phyloP scores from a whole-genome alignment of 2,888 invertebrate genomes.

The Criorhina ranunculi region DNA sequence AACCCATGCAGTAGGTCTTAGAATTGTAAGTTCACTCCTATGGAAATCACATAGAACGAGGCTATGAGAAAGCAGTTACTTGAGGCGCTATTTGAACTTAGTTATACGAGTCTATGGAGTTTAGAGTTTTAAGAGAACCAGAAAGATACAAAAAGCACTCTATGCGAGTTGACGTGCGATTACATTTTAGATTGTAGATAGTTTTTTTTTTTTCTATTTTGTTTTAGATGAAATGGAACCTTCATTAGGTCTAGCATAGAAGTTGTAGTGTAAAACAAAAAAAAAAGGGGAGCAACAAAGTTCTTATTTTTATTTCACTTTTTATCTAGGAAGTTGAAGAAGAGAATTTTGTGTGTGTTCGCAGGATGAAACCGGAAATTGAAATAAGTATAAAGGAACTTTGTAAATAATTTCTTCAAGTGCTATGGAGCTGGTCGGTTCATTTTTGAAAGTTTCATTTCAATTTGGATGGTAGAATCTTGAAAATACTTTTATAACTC shows the following conservation, averaged over 20 bases:
- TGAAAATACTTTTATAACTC: too few species aligned
- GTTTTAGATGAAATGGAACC: conserved; percentile 25
- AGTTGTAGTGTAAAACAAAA: conserved; percentile 24
- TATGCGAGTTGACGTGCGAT: conserved; percentile 34
- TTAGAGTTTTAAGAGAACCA: conserved; percentile 2
- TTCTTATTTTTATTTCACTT: neutral
- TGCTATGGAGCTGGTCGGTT: too few species aligned
- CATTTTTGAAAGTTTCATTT: too few species aligned
- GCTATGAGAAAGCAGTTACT: too few species aligned
- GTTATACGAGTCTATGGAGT: conserved; percentile 2
- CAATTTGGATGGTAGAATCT: too few species aligned
- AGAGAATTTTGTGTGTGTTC: neutral
- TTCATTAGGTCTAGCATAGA: conserved; percentile 25
- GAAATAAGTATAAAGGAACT: neutral
- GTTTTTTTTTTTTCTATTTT: neutral
- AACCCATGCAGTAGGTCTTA: conserved; percentile 4
- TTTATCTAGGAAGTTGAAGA: neutral
- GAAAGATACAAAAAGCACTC: conserved; percentile 13
- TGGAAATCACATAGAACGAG: conserved; percentile 44
- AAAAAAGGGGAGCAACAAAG: conserved; percentile 11
- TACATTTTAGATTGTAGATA: conserved; percentile 45
- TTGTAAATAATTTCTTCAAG: too few species aligned
- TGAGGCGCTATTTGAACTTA: conserved; percentile 62
- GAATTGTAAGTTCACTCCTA: conserved; percentile 30
- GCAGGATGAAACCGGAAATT: conserved; percentile 37